Percentiles rank a stretch among this genome's conserved stretches.
Evolutionary conservation across 2,797 vertebrate species (phyloP).

Genomic region (Otolemur crassicaudatus): DNA sequence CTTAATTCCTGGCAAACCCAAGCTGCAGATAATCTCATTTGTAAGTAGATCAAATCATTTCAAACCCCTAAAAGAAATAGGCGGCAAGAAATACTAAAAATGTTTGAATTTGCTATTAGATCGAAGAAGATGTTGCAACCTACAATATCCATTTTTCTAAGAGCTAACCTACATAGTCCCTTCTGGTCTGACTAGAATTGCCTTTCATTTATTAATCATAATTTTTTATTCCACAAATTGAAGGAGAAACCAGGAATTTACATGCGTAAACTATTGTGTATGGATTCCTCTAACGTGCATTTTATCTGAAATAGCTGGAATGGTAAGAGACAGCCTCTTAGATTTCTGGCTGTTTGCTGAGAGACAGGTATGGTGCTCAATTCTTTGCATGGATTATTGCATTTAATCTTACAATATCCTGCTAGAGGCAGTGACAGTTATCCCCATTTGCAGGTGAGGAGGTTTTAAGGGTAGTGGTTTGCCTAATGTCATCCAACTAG

Average conservation of each 20-base stretch:
- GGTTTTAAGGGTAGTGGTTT: background rate
- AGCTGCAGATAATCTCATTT: constrained; percentile 61
- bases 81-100: background rate
- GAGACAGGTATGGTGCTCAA: background rate
- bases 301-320: background rate
- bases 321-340: background rate
- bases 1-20: constrained; percentile 67
- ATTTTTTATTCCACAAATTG: background rate
- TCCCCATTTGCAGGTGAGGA: background rate
- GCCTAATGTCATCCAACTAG: background rate
- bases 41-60: constrained; percentile 58
- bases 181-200: background rate
- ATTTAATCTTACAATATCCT: background rate
- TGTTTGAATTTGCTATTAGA: background rate
- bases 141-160: background rate
- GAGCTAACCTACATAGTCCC: background rate
- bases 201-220: constrained; percentile 8
- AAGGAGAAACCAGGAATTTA: background rate
- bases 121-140: background rate
- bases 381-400: background rate
- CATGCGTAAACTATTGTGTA: background rate
- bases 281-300: background rate
- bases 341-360: background rate
- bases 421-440: background rate
- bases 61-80: constrained; percentile 34